Conservation (phyloP, 2,888 invertebrate species). For the Lumbricus terrestris region DNA sequence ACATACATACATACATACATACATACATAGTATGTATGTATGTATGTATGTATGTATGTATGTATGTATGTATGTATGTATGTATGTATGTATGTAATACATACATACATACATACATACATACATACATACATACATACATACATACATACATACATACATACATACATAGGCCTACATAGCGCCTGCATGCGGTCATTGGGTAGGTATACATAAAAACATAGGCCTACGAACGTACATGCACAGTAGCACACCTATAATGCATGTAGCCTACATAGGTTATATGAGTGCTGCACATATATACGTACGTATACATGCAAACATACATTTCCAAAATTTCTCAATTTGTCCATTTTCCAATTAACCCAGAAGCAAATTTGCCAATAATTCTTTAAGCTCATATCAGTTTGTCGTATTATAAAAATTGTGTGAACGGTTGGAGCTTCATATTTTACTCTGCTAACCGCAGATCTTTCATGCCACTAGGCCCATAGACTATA, state of each 20-base stretch:
- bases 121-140: too few species aligned
- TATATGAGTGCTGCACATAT: too few species aligned
- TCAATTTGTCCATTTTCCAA: neutral
- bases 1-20: neutral
- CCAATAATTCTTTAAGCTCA: neutral
- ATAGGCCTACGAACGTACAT: neutral
- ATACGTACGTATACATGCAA: too few species aligned
- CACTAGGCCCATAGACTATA: too few species aligned
- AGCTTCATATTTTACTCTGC: neutral
- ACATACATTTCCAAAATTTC: neutral
- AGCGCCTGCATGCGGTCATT: too few species aligned
- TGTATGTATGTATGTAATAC: too few species aligned
- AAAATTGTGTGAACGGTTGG: neutral
- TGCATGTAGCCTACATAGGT: too few species aligned
- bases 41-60: neutral
- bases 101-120: neutral
- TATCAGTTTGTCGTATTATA: neutral
- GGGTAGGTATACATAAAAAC: neutral
- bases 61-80: too few species aligned
- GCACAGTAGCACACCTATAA: too few species aligned
- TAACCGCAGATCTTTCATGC: neutral
- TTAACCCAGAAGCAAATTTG: neutral
- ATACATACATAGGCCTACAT: neutral
- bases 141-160: neutral
- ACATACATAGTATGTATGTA: neutral